Evolutionary conservation across 2,888 invertebrate species (phyloP), one percentile per base, ranked within the genome.

Genomic region (Watsonalla cultraria): DNA sequence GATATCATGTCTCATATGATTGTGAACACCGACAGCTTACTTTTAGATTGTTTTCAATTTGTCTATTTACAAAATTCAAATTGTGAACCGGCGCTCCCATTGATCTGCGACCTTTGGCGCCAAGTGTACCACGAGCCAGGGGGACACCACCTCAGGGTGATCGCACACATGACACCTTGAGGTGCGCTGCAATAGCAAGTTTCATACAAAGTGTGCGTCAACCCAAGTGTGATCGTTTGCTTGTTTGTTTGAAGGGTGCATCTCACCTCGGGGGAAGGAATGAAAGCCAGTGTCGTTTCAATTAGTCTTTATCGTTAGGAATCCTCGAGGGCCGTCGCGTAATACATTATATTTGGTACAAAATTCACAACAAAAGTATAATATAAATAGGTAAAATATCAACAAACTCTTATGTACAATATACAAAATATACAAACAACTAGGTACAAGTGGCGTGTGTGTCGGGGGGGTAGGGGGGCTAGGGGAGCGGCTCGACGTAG

Each of bases 401-500:
- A 87, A 88, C 86, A 85, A 76, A 83, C 79, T 84, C 82, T 82
- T 87, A 88, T 89, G 81, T 89, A 86, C 87, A 88, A 86, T 83
- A 77, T 86, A 86, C 86, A 86, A 81, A 82, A 85, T 85, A 84
- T 87, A 88, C 86, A 86, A 74, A 82, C 70, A 78, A 64, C 73
- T 84, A 84, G 47, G 56, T 34, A 47, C 13, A 46, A 42, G 47
- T n/a, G n/a, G n/a, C n/a, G n/a, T 11, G 34, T 45, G n/a, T 50
- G 51, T 15, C 48, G 45, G 24, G 45, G 33, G 37, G 50, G 53
- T 45, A 51, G 53, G 24, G n/a, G 55, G 57, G 47, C 92, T 91
- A 95, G 66, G 95, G 95, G 76, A 96, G 92, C 71, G 95, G 93
- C 91, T 98, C 98, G 55, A 98, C 98, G 88, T 99, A 99, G 92